A percentile compares a stretch with the other conserved stretches of the same genome.
These are phyloP conservation scores for Takifugu flavidus DNA, from an alignment of 2,113 vertebrate genomes.

Conservation along the genomic window DNA sequence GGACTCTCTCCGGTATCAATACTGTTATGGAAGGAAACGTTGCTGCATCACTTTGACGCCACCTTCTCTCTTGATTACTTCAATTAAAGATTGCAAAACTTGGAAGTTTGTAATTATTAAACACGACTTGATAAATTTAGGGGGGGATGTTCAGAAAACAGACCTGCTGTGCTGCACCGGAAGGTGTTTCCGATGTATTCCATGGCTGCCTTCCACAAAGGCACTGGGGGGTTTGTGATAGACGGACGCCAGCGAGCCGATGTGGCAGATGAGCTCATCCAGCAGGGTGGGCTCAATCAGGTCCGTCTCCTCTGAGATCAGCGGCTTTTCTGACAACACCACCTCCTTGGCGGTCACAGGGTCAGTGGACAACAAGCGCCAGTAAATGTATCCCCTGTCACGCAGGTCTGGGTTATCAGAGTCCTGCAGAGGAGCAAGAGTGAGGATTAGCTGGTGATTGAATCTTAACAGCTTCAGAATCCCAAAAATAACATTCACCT, in stretches of 20 bases:
- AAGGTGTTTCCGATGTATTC: conserved; percentile 94
- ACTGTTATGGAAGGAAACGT: conserved; percentile 59
- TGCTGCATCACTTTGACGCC: no score
- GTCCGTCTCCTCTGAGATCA: conserved; percentile 97
- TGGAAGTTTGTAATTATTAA: no score
- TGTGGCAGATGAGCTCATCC: conserved; percentile 97
- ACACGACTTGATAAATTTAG: no score
- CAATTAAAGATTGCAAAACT: no score
- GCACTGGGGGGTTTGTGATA: conserved; percentile 98
- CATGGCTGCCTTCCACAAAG: conserved; percentile 97
- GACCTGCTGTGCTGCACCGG: conserved; percentile 97
- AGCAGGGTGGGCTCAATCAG: conserved; percentile 94
- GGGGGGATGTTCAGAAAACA: background rate
- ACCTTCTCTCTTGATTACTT: no score
- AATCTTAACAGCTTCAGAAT: background rate
- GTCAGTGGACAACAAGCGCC: conserved; percentile 96
- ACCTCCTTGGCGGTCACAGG: conserved; percentile 98
- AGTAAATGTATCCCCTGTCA: conserved; percentile 98
- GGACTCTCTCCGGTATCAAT: conserved; percentile 92
- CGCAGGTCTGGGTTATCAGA: conserved; percentile 98
- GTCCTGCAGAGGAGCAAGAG: conserved; percentile 74
- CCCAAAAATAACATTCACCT: conserved; percentile 73
- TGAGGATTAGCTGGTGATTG: background rate
- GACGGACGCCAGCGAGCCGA: conserved; percentile 92
- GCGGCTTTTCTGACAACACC: conserved; percentile 93